Percentiles rank a stretch among this genome's conserved stretches.
These are phyloP conservation scores for Micrasema longulum DNA, from an alignment of 1,140 invertebrate species.

Conservation along the genomic window DNA sequence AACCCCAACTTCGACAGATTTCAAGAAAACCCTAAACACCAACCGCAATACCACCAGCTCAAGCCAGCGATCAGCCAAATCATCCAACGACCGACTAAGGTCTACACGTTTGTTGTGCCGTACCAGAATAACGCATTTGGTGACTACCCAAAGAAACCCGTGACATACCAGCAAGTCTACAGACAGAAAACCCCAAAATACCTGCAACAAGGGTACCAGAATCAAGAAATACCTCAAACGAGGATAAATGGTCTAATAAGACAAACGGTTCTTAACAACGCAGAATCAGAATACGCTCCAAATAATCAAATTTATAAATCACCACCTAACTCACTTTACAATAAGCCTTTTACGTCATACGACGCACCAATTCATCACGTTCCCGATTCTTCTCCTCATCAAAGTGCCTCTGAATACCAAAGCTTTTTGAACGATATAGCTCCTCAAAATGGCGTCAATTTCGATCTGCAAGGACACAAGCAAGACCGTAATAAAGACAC, in stretches of 20 bases:
- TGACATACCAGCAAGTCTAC: background rate
- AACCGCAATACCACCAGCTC: background rate
- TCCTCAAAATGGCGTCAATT: constrained; percentile 5
- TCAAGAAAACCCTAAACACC: background rate
- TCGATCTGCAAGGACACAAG: background rate
- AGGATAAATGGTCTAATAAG: background rate
- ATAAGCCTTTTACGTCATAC: constrained; percentile 9
- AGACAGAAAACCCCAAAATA: background rate
- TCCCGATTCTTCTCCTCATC: background rate
- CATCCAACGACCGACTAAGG: background rate
- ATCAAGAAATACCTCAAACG: background rate
- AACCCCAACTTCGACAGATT: background rate
- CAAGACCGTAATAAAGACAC: background rate
- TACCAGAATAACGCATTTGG: background rate
- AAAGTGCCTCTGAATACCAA: constrained; percentile 3
- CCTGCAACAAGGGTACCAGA: background rate
- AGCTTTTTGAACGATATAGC: constrained; percentile 8
- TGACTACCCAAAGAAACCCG: background rate
- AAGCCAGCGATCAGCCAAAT: background rate
- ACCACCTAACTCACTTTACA: background rate
- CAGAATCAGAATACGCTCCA: background rate
- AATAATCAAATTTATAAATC: too few relatives aligned
- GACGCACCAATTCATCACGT: constrained; percentile 19
- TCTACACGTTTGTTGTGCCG: background rate
- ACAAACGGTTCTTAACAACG: background rate